These are phyloP conservation scores for Gallinago paraguaiae DNA, from an alignment of 2,113 vertebrate genomes.

Conservation along the genomic window DNA sequence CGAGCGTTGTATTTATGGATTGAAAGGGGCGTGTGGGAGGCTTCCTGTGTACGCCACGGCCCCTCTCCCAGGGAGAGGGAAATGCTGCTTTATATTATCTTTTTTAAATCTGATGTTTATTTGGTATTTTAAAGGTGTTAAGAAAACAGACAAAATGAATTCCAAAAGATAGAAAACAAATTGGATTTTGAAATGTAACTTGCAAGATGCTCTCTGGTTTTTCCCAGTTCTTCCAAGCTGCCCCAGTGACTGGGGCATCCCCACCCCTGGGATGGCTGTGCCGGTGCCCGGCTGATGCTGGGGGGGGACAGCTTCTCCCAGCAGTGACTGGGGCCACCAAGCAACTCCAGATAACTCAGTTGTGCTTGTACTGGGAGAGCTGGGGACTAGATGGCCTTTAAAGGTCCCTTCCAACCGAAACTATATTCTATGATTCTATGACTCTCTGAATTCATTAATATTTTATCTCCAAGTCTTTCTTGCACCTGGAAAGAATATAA, in stretches of 20 bases:
- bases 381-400: neutral
- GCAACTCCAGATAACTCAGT: fast-evolving
- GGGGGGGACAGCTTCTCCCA: fast-evolving
- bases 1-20: neutral
- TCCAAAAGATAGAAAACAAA: neutral
- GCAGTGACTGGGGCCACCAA: neutral
- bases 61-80: neutral
- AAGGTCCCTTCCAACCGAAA: neutral
- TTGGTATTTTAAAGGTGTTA: slow-evolving; percentile 15
- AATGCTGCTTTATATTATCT: neutral
- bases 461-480: slow-evolving; percentile 16
- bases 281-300: fast-evolving
- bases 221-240: neutral
- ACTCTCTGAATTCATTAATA: neutral
- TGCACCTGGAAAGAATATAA: slow-evolving; percentile 19
- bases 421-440: neutral
- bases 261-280: fast-evolving
- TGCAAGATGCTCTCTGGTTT: neutral
- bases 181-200: neutral
- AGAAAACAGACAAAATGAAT: slow-evolving; percentile 3
- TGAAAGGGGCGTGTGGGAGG: neutral
- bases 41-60: neutral
- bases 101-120: slow-evolving; percentile 29
- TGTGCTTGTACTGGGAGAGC: fast-evolving
- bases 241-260: neutral